phyloP scores from a whole-genome alignment of 2,113 vertebrate genomes.

The Picathartes gymnocephalus region DNA sequence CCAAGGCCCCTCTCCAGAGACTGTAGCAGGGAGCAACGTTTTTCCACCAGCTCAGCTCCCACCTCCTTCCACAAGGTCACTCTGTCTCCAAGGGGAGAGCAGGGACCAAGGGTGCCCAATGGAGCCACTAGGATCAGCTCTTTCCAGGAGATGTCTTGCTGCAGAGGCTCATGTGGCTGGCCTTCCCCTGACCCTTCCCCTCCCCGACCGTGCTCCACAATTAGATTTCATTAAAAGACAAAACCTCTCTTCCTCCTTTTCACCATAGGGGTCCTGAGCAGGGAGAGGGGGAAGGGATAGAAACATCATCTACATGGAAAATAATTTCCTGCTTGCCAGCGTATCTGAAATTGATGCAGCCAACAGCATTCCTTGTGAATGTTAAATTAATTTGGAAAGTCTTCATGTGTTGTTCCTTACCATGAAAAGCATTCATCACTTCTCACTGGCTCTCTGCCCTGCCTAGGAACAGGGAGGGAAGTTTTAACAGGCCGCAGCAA shows the following conservation, averaged over 20 bases:
- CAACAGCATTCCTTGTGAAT: conserved; percentile 58
- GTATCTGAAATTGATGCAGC: conserved; percentile 64
- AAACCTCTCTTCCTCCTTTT: conserved; percentile 47
- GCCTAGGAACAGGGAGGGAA: conserved; percentile 1
- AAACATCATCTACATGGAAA: conserved; percentile 63
- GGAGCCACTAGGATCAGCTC: fast-evolving
- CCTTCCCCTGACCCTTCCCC: conserved; percentile 37
- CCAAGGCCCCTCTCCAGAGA: background rate
- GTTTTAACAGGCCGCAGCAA: background rate
- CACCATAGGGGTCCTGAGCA: background rate
- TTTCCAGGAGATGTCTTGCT: background rate
- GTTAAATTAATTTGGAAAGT: conserved; percentile 74
- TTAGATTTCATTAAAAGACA: conserved; percentile 61
- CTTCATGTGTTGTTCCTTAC: conserved; percentile 61
- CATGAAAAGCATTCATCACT: conserved; percentile 62
- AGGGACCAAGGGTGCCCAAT: fast-evolving
- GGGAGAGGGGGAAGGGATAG: conserved; percentile 24
- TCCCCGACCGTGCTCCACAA: background rate
- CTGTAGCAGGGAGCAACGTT: fast-evolving
- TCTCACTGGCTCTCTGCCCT: conserved; percentile 44
- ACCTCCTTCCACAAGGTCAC: background rate
- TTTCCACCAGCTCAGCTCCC: background rate
- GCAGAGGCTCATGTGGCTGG: background rate
- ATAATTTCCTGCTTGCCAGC: conserved; percentile 69
- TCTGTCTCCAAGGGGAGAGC: fast-evolving